These are phyloP conservation scores for Temnothorax curvispinosus DNA, from an alignment of 1,140 invertebrate species.

Conservation along the genomic window DNA sequence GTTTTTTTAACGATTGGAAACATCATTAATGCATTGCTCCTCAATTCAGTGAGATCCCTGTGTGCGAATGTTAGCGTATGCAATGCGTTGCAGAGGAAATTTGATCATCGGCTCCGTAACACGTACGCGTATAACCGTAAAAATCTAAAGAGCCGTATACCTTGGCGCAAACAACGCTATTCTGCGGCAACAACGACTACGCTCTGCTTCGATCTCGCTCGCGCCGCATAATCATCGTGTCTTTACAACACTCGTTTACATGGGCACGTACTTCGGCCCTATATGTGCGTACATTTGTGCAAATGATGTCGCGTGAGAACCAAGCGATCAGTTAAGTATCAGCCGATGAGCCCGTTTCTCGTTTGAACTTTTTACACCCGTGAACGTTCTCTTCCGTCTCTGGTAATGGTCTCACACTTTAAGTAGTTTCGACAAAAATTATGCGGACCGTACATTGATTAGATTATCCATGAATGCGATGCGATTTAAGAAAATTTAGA, in stretches of 20 bases:
- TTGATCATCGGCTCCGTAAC: slow-evolving; percentile 1
- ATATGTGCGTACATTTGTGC: slow-evolving; percentile 9
- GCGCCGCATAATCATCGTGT: neutral
- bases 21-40: neutral
- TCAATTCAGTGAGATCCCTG: neutral
- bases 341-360: neutral
- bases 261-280: neutral
- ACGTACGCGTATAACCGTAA: slow-evolving; percentile 28
- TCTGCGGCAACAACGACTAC: neutral
- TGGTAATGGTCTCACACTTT: neutral
- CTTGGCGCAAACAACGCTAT: slow-evolving; percentile 16
- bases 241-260: slow-evolving; percentile 30
- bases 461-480: neutral
- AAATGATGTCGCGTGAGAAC: slow-evolving; percentile 23
- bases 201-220: neutral
- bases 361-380: slow-evolving; percentile 1
- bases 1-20: neutral
- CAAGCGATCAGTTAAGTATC: slow-evolving; percentile 20
- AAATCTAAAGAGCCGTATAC: slow-evolving; percentile 30
- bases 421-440: slow-evolving; percentile 8
- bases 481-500: neutral
- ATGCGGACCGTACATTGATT: neutral
- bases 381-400: neutral
- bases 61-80: neutral
- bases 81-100: neutral